A percentile compares a stretch with the other conserved stretches of the same genome.
phyloP scores from a whole-genome alignment of 2,113 vertebrate species.

The Gallinago jamesoni region DNA sequence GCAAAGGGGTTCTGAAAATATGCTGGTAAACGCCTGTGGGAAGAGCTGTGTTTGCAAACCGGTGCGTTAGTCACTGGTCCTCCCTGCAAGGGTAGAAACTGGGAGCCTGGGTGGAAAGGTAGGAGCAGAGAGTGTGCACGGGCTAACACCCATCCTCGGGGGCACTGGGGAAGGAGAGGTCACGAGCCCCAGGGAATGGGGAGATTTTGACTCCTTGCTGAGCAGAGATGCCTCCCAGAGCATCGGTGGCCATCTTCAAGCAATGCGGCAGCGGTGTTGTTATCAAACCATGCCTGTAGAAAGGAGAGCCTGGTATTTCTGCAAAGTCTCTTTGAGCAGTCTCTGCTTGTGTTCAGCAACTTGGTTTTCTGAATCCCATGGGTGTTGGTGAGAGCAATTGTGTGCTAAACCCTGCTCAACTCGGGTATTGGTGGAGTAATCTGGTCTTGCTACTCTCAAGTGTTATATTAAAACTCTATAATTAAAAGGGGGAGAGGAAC shows the following conservation, averaged over 20 bases:
- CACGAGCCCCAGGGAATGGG: accelerated
- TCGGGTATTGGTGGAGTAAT: not conserved
- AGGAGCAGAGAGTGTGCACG: not conserved
- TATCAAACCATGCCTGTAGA: not conserved
- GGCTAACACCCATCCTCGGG: accelerated
- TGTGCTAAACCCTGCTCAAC: not conserved
- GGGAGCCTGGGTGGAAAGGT: not conserved
- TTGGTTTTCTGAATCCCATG: not conserved
- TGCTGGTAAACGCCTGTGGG: not conserved
- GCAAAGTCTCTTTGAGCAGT: not conserved
- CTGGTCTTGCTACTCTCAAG: not conserved
- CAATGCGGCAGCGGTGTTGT: accelerated
- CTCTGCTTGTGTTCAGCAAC: not conserved
- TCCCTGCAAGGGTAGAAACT: not conserved
- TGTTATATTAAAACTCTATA: not conserved
- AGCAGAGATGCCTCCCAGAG: not conserved
- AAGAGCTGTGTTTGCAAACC: slow-evolving; percentile 47
- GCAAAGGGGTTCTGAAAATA: not conserved
- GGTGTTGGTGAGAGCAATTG: not conserved
- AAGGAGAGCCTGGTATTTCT: not conserved
- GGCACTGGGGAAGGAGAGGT: not conserved
- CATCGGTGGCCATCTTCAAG: accelerated
- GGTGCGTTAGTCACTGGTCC: not conserved
- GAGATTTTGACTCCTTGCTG: not conserved
- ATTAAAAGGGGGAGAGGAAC: not conserved